Base-by-base conservation (phyloP, 2,888 invertebrate genomes). In the Chalcosyrphus nemorum region DNA sequence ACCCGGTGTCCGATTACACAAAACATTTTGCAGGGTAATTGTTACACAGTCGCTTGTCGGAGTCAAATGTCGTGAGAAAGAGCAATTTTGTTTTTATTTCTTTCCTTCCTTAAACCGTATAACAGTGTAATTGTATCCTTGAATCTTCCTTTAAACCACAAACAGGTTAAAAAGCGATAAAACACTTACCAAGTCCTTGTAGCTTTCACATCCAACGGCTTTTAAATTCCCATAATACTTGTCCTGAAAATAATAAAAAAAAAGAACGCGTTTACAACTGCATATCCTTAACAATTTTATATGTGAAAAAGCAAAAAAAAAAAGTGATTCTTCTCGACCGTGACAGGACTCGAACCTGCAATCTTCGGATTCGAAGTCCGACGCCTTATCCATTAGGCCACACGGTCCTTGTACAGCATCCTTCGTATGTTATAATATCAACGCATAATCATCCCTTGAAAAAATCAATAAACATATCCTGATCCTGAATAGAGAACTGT, bases 271-370 rank as follows among this genome's bases (percentile, higher is more conserved):
- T 63, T 7, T n/a, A n/a, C 2, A 21, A 27, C 5, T 61, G 17
- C 6, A 41, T 57, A 11, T 13, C 50, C 47, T 21, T 13, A 6
- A 1, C 17, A 11, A 17, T 4, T 52, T 17, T 15, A 24, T 4
- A 4, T 13, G 2, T 24, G 2, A 11, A 41, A 13, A 11, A 15
- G 24, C n/a, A n/a, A n/a, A n/a, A 9, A 13, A 75, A 66, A 77
- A 68, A 74, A 13, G n/a, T 0, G 3, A 4, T 6, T 0, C 1
- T 4, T 5, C 24, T 35, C 84, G 84, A 84, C 84, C 84, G 84
- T 84, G 84, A 84, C 84, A 84, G 84, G 84, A 84, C 84, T 84
- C 84, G 84, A 84, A 84, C 84, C 84, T 84, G 84, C 84, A 84
- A 84, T 84, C 84, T 84, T 84, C 84, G 84, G 84, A 84, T 84